Base-by-base conservation (phyloP, 2,797 vertebrate genomes). In the Cygnus olor region DNA sequence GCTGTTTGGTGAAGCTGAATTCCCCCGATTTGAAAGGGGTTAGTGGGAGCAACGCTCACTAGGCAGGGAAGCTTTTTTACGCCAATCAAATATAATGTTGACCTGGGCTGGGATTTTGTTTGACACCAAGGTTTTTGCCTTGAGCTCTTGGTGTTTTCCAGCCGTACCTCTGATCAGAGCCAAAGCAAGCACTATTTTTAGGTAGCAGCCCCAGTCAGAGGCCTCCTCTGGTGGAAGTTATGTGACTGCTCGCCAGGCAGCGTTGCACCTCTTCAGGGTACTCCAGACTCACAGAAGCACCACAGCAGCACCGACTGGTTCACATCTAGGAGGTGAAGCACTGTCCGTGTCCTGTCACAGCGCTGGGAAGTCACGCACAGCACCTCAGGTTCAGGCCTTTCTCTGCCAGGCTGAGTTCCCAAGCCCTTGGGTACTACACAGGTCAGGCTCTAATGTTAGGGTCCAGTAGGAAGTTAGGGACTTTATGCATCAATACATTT, bases 191-290 rank as follows among this genome's bases (percentile, higher is more conserved):
- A 1, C 47, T 28, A 6, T 15, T 42, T 80, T 30, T 49, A 73
- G 17, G 27, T 8, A 34, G 6, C 12, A 2, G 14, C 14, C 42
- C 18, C 69, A 4, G 21, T 15, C 14, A 10, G 24, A 8, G 13
- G 6, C 34, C 32, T 21, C 3, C 1, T 68, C 21, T 19, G 27
- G 1, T 6, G 14, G 36, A 12, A 47, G 20, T 5, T 8, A 3
- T 1, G 3, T 1, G 28, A 19, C 19, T 9, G 19, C 44, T 38
- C 9, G 8, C 42, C 20, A 14, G 61, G 32, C 8, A 0, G 1
- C 2, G 1, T 1, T 1, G 5, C 61, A 5, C 20, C 17, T 51
- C 49, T 14, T 2, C 0, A 0, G 32, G 20, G 4, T 2, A 0
- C 32, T 19, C 19, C 32, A 11, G 1, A 3, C 22, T 6, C 1